Evolutionary conservation across 2,888 invertebrate species (phyloP).

Genomic region (Nebria brevicollis): DNA sequence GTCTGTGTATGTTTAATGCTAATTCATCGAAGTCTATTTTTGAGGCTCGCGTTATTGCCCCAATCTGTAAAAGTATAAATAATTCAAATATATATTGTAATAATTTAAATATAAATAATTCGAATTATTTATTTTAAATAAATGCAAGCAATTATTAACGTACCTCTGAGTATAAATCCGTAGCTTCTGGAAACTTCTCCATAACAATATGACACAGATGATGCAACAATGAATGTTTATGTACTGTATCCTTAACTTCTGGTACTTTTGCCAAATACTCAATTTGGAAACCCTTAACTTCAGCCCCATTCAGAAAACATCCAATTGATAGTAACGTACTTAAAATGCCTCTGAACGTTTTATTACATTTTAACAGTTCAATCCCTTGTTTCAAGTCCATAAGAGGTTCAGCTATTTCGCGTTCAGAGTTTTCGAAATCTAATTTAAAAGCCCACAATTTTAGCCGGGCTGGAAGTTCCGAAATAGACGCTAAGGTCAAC

Average conservation of each 20-base stretch:
- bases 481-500: constrained; percentile 94
- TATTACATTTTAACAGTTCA: constrained; percentile 88
- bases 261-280: constrained; percentile 98
- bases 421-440: constrained; percentile 96
- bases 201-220: constrained; percentile 98
- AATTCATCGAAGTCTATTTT: constrained; percentile 97
- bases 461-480: constrained; percentile 90
- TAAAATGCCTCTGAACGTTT: constrained; percentile 94
- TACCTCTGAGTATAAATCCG: constrained; percentile 97
- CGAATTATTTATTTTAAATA: no score
- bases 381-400: constrained; percentile 99
- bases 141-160: constrained; percentile 50
- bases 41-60: constrained; percentile 88
- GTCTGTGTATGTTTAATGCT: constrained; percentile 81
- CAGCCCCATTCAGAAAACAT: constrained; percentile 93
- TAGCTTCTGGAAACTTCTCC: constrained; percentile 94
- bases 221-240: constrained; percentile 97
- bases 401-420: constrained; percentile 98
- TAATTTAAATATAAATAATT: no score
- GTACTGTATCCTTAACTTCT: constrained; percentile 98
- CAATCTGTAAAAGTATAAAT: constrained; percentile 69
- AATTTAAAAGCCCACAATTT: constrained; percentile 98
- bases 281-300: constrained; percentile 95
- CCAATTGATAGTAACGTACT: constrained; percentile 94
- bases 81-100: background rate